A percentile compares a stretch with the other conserved stretches of the same genome.
Conservation (phyloP, 2,797 vertebrate genomes). For the Acanthis flammea region DNA sequence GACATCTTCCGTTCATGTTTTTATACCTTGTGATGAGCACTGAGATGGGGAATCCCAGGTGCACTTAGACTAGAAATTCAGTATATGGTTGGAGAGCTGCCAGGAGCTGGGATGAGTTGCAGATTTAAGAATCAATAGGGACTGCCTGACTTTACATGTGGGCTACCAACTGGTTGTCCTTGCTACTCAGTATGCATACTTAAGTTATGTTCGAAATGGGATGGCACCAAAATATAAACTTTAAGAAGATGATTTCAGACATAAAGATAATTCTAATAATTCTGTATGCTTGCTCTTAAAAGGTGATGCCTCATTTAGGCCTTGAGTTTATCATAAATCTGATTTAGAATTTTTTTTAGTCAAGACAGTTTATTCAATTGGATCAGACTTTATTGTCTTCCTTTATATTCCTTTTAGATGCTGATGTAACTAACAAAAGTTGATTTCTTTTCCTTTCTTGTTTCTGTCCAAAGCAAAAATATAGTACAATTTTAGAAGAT, state of each 20-base stretch:
- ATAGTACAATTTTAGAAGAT: not conserved
- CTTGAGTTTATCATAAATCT: not conserved
- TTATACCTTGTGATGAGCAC: not conserved
- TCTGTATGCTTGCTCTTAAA: not conserved
- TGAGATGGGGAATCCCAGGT: not conserved
- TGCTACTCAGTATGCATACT: not conserved
- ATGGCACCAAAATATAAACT: not conserved
- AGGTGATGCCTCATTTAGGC: not conserved
- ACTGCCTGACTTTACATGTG: not conserved
- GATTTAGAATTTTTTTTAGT: not conserved
- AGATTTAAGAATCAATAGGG: not conserved
- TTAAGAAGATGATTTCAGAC: not conserved
- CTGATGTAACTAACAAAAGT: conserved; percentile 1
- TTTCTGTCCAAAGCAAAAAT: not conserved
- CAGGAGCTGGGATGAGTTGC: not conserved
- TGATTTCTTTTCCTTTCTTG: not conserved
- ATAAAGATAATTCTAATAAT: not conserved
- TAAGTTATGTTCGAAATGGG: not conserved
- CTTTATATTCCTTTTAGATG: conserved; percentile 11
- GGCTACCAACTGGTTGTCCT: not conserved
- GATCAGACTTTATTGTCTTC: not conserved
- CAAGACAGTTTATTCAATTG: not conserved
- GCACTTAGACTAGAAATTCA: not conserved
- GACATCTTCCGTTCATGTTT: not conserved
- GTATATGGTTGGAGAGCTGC: not conserved